A percentile compares a stretch with the other conserved stretches of the same genome.
Conservation (phyloP, 2,888 invertebrate species). For the Pedicia rivosa region DNA sequence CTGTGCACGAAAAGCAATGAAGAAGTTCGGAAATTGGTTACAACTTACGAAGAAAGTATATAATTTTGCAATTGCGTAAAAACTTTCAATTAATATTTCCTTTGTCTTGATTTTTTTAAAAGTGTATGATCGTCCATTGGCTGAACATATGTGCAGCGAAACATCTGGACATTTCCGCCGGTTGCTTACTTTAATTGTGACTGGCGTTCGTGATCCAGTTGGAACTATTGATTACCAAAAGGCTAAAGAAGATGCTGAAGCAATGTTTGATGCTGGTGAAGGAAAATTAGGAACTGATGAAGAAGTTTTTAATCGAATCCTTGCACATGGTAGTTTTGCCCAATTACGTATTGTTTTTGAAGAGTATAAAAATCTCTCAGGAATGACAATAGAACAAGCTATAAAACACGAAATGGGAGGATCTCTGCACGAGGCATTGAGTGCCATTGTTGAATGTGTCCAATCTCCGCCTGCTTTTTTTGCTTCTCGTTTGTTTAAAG, state of each 20-base stretch:
- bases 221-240: constrained; percentile 40
- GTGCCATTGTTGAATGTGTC: constrained; percentile 61
- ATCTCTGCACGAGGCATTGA: constrained; percentile 47
- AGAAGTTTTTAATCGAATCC: constrained; percentile 51
- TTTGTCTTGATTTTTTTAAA: no score
- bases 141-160: constrained; percentile 59
- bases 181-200: constrained; percentile 53
- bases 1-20: constrained; percentile 52
- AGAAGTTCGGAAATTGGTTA: constrained; percentile 44
- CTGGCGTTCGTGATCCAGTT: constrained; percentile 48
- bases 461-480: constrained; percentile 50
- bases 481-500: constrained; percentile 44
- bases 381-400: constrained; percentile 57
- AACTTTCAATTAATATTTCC: no score
- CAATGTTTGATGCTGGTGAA: constrained; percentile 52
- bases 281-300: constrained; percentile 58
- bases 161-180: constrained; percentile 65
- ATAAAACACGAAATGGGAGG: constrained; percentile 49
- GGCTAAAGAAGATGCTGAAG: constrained; percentile 57
- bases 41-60: constrained; percentile 45
- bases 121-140: constrained; percentile 53
- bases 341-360: constrained; percentile 54
- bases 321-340: constrained; percentile 57
- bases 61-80: no score
- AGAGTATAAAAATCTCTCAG: constrained; percentile 55